Percentiles rank a stretch among this genome's conserved stretches.
Conservation (phyloP, 1,140 invertebrate species). For the Andricus grossulariae region DNA sequence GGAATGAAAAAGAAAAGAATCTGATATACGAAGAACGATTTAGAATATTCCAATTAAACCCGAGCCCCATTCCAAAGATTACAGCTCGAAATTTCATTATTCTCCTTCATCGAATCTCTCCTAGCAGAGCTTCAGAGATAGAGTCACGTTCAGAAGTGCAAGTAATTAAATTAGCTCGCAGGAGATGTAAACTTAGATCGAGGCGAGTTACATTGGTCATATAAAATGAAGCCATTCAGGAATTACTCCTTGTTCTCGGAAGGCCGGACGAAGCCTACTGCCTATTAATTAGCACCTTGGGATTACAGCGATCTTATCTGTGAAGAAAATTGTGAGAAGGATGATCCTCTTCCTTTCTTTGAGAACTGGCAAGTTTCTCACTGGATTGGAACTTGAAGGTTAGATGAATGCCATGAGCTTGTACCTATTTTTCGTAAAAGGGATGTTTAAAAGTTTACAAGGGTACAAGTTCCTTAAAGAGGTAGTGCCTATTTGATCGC, state of each 20-base stretch:
- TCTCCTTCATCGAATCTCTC: slow-evolving; percentile 3
- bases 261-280: background rate
- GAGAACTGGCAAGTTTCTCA: background rate
- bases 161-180: slow-evolving; percentile 22
- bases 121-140: background rate
- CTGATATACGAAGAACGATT: background rate
- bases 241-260: slow-evolving; percentile 13
- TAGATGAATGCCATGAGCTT: background rate
- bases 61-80: background rate
- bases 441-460: background rate
- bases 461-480: too few species aligned
- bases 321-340: slow-evolving; percentile 1
- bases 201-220: slow-evolving; percentile 22
- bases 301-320: background rate
- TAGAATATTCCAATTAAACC: slow-evolving; percentile 8
- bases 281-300: slow-evolving; percentile 22
- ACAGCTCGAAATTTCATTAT: slow-evolving; percentile 1
- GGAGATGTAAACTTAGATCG: slow-evolving; percentile 15
- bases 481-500: too few species aligned
- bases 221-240: slow-evolving; percentile 7
- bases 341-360: background rate
- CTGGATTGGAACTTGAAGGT: background rate
- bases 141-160: slow-evolving; percentile 23
- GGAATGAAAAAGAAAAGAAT: background rate
- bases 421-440: background rate